Conservation (phyloP, 2,888 invertebrate species). For the Oxycera nigricornis region DNA sequence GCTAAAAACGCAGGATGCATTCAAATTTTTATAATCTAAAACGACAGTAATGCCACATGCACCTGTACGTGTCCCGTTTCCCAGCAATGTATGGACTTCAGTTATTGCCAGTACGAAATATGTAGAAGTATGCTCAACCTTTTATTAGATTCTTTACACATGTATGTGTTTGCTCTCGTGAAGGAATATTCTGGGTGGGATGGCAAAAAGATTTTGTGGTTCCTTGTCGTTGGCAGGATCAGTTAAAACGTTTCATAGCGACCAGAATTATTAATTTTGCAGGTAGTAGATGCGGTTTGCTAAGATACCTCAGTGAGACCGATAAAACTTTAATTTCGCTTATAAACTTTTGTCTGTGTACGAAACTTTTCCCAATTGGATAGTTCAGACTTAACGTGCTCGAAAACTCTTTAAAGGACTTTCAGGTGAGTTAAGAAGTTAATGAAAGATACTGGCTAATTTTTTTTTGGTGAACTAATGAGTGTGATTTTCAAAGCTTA, state of each 20-base stretch:
- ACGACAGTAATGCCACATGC: constrained; percentile 20
- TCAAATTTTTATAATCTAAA: neutral
- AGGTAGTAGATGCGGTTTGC: constrained; percentile 28
- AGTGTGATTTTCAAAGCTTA: neutral
- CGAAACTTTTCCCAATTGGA: neutral
- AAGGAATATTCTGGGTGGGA: neutral
- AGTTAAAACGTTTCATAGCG: constrained; percentile 32
- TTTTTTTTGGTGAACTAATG: neutral
- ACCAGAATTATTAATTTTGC: constrained; percentile 40
- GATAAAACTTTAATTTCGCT: constrained; percentile 37
- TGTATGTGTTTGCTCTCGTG: neutral
- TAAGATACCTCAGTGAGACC: constrained; percentile 5
- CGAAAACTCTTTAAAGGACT: constrained; percentile 10
- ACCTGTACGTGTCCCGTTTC: neutral
- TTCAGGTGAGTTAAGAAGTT: neutral
- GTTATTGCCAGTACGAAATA: constrained; percentile 1
- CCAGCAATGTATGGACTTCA: neutral
- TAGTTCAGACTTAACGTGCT: constrained; percentile 16
- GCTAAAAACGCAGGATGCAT: no score
- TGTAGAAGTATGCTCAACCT: constrained; percentile 12
- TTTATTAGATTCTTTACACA: neutral
- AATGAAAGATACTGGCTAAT: neutral
- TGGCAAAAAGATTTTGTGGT: neutral
- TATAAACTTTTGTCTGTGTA: constrained; percentile 20
- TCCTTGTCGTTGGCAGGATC: constrained; percentile 1